phyloP scores from a whole-genome alignment of 2,113 vertebrate genomes.

The Eudyptes chrysolophus region DNA sequence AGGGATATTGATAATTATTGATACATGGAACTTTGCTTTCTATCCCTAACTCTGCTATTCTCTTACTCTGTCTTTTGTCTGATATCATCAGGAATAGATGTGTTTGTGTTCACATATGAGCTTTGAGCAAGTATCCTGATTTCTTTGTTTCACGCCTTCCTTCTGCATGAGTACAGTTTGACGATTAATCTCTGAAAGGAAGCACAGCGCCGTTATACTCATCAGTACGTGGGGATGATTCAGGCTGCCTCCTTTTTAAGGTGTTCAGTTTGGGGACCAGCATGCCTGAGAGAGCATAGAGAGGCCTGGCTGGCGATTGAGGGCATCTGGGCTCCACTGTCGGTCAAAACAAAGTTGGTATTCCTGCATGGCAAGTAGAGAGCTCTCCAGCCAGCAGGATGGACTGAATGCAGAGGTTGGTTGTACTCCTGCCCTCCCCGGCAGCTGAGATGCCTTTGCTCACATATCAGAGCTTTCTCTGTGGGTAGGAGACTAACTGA shows the following conservation, averaged over 20 bases:
- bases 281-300: background rate
- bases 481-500: background rate
- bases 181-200: background rate
- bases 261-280: background rate
- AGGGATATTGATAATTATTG: background rate
- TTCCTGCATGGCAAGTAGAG: background rate
- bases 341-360: background rate
- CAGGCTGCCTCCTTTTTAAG: background rate
- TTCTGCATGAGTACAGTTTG: background rate
- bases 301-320: background rate
- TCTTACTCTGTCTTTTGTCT: background rate
- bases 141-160: background rate
- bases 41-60: background rate
- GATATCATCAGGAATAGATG: background rate
- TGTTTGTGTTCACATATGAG: background rate
- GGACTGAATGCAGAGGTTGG: background rate
- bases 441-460: background rate
- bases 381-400: background rate
- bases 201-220: background rate
- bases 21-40: background rate
- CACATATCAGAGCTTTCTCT: background rate
- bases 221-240: background rate
- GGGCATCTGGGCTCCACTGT: background rate
- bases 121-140: background rate
- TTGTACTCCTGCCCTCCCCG: background rate